A percentile compares a stretch with the other conserved stretches of the same genome.
Conservation (phyloP, 37 sponge, comb jelly and placozoan genomes). For the Petrosia ficiformis region DNA sequence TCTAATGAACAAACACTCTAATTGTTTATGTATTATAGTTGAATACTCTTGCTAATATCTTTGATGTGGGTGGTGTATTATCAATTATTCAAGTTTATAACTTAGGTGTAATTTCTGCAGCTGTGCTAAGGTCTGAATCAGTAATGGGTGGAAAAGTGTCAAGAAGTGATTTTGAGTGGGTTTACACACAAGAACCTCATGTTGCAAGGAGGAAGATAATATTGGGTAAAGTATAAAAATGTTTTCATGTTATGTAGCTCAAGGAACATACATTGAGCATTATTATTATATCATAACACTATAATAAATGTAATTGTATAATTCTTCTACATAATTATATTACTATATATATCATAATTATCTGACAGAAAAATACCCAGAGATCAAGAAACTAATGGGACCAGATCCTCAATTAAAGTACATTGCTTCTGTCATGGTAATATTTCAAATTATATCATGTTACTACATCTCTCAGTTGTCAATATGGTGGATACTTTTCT, state of each 20-base stretch:
- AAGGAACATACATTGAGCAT: no score
- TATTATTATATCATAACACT: no score
- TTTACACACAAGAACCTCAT: conserved; percentile 96
- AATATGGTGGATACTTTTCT: conserved; percentile 64
- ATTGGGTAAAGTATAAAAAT: conserved; percentile 62
- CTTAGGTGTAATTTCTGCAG: no score
- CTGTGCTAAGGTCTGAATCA: no score
- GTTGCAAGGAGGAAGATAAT: conserved; percentile 84
- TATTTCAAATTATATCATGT: conserved; percentile 82
- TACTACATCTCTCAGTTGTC: conserved; percentile 77
- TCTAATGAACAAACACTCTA: no score
- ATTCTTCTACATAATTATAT: no score
- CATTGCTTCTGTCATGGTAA: conserved; percentile 81
- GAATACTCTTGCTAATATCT: no score
- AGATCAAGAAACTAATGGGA: conserved; percentile 96
- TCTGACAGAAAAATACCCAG: conserved; percentile 85
- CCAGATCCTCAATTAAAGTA: conserved; percentile 85
- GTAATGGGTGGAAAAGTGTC: conserved; percentile 70
- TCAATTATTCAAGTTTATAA: no score
- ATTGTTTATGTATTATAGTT: no score
- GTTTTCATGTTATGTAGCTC: neutral
- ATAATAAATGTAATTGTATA: no score
- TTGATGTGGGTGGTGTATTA: no score
- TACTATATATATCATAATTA: no score
- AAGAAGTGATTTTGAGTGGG: conserved; percentile 91